These are phyloP conservation scores for Aphaenogaster floridana DNA, from an alignment of 1,140 invertebrate genomes.

Conservation along the genomic window DNA sequence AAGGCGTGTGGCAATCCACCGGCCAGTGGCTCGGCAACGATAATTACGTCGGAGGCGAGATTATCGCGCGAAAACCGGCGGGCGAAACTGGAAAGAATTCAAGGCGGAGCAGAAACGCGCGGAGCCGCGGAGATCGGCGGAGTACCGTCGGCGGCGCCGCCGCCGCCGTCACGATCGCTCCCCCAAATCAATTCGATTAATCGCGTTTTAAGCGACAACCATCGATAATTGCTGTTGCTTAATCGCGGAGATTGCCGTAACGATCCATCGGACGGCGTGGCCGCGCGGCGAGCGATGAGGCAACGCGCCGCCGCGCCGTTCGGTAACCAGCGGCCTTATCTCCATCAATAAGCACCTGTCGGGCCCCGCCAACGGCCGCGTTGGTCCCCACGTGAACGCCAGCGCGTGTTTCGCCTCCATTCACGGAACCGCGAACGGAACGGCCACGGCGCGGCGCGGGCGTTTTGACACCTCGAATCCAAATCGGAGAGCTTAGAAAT, in stretches of 20 bases:
- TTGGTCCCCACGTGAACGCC: slow-evolving; percentile 55
- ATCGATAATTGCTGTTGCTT: slow-evolving; percentile 80
- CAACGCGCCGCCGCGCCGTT: slow-evolving; percentile 66
- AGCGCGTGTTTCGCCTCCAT: slow-evolving; percentile 65
- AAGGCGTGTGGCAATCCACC: neutral
- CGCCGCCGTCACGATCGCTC: slow-evolving; percentile 60
- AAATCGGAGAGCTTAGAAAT: slow-evolving; percentile 3
- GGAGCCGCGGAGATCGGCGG: neutral
- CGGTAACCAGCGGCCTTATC: slow-evolving; percentile 70
- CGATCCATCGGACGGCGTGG: neutral
- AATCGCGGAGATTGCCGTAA: slow-evolving; percentile 68
- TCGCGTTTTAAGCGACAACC: slow-evolving; percentile 78
- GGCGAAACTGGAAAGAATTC: slow-evolving; percentile 14
- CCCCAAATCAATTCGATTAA: slow-evolving; percentile 80
- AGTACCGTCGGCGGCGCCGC: slow-evolving; percentile 7
- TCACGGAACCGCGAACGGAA: slow-evolving; percentile 56
- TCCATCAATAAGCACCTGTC: slow-evolving; percentile 75
- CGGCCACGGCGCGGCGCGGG: neutral
- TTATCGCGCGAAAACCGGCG: slow-evolving; percentile 13
- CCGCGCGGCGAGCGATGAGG: slow-evolving; percentile 16
- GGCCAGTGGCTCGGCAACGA: slow-evolving; percentile 9
- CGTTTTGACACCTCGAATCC: neutral
- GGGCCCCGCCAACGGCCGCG: slow-evolving; percentile 55
- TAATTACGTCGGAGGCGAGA: slow-evolving; percentile 32
- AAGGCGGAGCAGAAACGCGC: slow-evolving; percentile 10